These are phyloP conservation scores for Crioceris asparagi DNA, from an alignment of 2,888 invertebrate species.

Conservation along the genomic window DNA sequence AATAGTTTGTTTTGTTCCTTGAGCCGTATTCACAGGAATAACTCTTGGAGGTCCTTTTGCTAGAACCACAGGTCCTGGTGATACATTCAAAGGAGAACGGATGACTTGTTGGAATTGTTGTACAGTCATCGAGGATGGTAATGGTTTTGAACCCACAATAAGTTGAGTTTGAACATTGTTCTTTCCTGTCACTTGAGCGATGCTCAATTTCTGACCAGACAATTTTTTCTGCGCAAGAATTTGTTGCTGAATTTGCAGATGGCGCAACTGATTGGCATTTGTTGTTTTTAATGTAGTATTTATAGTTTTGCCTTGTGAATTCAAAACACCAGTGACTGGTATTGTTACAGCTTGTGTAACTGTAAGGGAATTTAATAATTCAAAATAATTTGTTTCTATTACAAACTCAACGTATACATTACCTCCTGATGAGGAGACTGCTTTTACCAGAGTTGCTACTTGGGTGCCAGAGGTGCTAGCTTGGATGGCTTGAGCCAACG, in stretches of 20 bases:
- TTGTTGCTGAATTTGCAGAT: constrained; percentile 48
- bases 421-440: constrained; percentile 40
- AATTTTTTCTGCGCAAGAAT: constrained; percentile 47
- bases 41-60: constrained; percentile 53
- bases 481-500: constrained; percentile 38
- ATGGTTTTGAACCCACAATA: constrained; percentile 51
- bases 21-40: constrained; percentile 50
- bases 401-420: constrained; percentile 9
- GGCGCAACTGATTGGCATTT: constrained; percentile 54
- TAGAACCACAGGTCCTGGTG: constrained; percentile 49
- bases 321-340: constrained; percentile 40
- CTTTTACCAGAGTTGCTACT: constrained; percentile 54
- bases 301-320: constrained; percentile 34
- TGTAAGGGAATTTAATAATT: constrained; percentile 16
- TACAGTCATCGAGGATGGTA: constrained; percentile 55
- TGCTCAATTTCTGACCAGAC: constrained; percentile 46
- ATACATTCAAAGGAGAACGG: constrained; percentile 39
- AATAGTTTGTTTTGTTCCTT: constrained; percentile 48
- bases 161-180: constrained; percentile 38
- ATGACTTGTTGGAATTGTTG: constrained; percentile 64
- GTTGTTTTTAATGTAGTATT: constrained; percentile 41
- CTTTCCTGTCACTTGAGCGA: constrained; percentile 32
- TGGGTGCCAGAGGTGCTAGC: constrained; percentile 43
- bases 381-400: no score
- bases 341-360: constrained; percentile 42